A percentile compares a stretch with the other conserved stretches of the same genome.
phyloP scores from a whole-genome alignment of 1,140 invertebrate genomes.

The Mya arenaria region DNA sequence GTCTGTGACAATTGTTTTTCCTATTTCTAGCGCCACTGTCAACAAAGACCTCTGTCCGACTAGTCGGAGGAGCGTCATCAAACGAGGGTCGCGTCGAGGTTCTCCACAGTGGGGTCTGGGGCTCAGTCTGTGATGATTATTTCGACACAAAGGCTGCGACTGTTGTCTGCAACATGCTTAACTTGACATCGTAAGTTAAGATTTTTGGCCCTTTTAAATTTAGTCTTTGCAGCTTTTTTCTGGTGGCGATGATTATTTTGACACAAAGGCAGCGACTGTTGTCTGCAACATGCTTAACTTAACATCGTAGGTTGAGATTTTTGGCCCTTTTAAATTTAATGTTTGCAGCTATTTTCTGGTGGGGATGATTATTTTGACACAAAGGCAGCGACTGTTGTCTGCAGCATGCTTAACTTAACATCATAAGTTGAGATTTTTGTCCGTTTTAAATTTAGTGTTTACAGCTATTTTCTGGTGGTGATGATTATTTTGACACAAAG shows the following conservation, averaged over 20 bases:
- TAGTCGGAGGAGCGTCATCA: constrained; percentile 13
- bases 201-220: no score
- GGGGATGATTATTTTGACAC: constrained; percentile 70
- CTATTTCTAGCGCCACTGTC: no score
- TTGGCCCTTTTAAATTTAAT: no score
- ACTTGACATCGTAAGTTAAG: constrained; percentile 14
- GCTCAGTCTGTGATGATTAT: constrained; percentile 70
- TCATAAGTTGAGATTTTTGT: no score
- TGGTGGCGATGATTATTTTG: constrained; percentile 71
- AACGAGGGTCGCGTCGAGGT: constrained; percentile 67
- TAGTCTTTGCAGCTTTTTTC: no score
- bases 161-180: constrained; percentile 70
- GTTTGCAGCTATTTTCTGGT: no score
- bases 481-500: constrained; percentile 64
- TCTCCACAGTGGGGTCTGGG: constrained; percentile 59
- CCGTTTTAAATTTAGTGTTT: no score
- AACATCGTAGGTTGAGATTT: background rate
- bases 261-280: constrained; percentile 63
- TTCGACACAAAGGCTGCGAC: constrained; percentile 64
- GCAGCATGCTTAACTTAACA: constrained; percentile 60
- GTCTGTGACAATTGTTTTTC: no score
- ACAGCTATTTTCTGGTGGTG: constrained; percentile 72
- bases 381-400: constrained; percentile 66
- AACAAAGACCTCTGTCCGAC: no score
- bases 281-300: constrained; percentile 66